These are phyloP conservation scores for Tetramorium simillimum DNA, from an alignment of 1,140 invertebrate genomes.

Conservation along the genomic window DNA sequence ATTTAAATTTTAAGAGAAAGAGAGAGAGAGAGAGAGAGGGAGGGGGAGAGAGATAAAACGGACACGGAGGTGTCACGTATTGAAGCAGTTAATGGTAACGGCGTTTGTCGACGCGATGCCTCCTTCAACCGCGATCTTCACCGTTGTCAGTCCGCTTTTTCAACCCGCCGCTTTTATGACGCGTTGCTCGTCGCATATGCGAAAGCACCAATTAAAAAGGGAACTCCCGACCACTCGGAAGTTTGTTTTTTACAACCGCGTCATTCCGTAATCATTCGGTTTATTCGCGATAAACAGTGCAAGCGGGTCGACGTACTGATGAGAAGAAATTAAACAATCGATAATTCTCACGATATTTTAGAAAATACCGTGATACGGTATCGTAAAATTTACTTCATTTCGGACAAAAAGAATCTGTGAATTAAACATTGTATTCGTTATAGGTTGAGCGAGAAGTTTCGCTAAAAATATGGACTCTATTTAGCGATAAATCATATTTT, in stretches of 20 bases:
- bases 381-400: background rate
- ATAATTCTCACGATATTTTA: background rate
- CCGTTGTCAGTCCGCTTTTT: constrained; percentile 68
- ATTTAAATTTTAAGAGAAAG: background rate
- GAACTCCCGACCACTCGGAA: constrained; percentile 43
- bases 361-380: background rate
- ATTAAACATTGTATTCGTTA: background rate
- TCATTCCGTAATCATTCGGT: constrained; percentile 26
- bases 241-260: constrained; percentile 64
- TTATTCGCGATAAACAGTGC: constrained; percentile 36
- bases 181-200: constrained; percentile 52
- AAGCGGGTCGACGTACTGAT: background rate
- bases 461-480: background rate
- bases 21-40: background rate
- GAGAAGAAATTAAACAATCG: constrained; percentile 20
- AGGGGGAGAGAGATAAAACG: constrained; percentile 30
- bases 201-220: constrained; percentile 72
- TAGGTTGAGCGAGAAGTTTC: background rate
- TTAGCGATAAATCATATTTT: background rate
- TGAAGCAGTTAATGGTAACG: constrained; percentile 70
- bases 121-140: constrained; percentile 71
- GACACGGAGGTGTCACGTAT: constrained; percentile 60
- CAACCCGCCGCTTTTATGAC: constrained; percentile 71
- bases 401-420: background rate
- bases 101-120: constrained; percentile 62